Evolutionary conservation across 2,113 vertebrate genomes (phyloP).

Genomic region (Ptilonorhynchus violaceus): DNA sequence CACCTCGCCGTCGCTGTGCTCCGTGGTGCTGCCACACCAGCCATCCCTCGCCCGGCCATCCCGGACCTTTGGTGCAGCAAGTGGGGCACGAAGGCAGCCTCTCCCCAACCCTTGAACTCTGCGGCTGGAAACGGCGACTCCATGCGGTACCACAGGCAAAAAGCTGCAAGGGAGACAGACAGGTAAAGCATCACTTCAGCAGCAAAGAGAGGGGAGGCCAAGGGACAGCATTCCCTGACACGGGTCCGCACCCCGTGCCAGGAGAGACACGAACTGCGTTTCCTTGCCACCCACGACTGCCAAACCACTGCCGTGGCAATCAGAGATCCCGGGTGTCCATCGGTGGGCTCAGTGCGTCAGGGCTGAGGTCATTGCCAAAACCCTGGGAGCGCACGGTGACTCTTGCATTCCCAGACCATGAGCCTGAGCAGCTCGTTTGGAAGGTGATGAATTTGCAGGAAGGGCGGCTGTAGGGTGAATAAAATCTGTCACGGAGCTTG

Average conservation of each 20-base stretch:
- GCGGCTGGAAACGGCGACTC: not conserved
- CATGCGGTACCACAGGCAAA: not conserved
- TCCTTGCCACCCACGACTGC: not conserved
- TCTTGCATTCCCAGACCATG: not conserved
- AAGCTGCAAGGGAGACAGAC: not conserved
- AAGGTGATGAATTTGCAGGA: constrained; percentile 7
- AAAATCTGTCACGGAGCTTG: not conserved
- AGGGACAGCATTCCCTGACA: not conserved
- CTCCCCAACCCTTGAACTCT: not conserved
- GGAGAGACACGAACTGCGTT: not conserved
- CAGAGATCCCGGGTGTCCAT: fast-evolving
- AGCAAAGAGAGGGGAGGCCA: not conserved
- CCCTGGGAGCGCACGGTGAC: not conserved
- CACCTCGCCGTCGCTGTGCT: not conserved
- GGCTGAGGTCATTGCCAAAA: not conserved
- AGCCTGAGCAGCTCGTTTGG: not conserved
- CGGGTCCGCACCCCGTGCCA: fast-evolving
- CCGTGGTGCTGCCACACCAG: fast-evolving
- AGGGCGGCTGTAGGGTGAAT: not conserved
- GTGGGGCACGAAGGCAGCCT: not conserved
- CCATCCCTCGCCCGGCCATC: fast-evolving
- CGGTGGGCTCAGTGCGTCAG: not conserved
- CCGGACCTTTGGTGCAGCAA: not conserved
- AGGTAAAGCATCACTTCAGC: not conserved
- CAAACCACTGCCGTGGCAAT: fast-evolving